Conservation (phyloP, 2,113 vertebrate genomes). For the Thamnophis sirtalis region DNA sequence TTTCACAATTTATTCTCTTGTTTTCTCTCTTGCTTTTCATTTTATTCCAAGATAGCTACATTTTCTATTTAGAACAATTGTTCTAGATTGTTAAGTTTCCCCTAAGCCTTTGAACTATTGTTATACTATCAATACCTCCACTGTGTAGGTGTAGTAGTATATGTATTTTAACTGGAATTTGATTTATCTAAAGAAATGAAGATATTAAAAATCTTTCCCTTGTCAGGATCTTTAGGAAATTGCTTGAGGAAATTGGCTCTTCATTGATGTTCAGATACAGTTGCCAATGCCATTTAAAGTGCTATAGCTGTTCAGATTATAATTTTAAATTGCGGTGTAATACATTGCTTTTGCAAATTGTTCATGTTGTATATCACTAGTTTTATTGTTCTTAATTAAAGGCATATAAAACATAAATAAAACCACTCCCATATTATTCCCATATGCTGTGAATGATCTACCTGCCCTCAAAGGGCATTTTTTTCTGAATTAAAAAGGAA, state of each 20-base stretch:
- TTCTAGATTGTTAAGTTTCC: no score
- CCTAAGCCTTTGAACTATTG: not conserved
- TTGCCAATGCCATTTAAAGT: not conserved
- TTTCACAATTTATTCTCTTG: no score
- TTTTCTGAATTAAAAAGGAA: not conserved
- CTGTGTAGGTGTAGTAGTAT: no score
- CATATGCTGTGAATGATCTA: not conserved
- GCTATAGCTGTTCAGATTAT: not conserved
- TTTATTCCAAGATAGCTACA: no score
- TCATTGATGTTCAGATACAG: not conserved
- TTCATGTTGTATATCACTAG: not conserved
- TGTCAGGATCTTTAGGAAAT: not conserved
- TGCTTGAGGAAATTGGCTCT: not conserved
- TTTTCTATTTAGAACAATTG: no score
- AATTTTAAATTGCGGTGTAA: not conserved
- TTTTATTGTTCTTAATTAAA: not conserved
- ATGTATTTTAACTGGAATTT: not conserved
- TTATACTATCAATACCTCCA: not conserved
- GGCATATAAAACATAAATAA: not conserved
- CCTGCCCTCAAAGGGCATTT: not conserved
- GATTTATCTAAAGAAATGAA: not conserved
- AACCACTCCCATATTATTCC: not conserved
- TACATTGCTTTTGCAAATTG: not conserved
- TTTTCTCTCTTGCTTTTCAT: no score
- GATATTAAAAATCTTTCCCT: not conserved